Conservation (phyloP, 2,888 invertebrate genomes). For the Lasioglossum oenotherae region DNA sequence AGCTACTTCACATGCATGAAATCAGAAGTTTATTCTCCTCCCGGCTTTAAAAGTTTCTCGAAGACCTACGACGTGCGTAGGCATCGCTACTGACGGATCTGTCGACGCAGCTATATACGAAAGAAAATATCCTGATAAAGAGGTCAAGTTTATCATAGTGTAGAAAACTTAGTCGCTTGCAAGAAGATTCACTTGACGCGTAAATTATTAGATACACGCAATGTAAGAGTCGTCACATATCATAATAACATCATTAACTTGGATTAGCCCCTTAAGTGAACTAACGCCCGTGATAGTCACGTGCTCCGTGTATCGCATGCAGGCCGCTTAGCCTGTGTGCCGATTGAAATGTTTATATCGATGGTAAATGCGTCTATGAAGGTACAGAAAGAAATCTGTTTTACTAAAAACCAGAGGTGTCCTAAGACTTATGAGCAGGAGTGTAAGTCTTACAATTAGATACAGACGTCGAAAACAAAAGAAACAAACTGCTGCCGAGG, state of each 20-base stretch:
- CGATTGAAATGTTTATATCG: not conserved
- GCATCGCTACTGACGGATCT: not conserved
- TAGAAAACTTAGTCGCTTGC: not conserved
- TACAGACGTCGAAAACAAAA: too few species aligned
- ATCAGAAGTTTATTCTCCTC: constrained; percentile 19
- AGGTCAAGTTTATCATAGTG: not conserved
- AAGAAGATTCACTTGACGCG: not conserved
- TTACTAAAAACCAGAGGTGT: too few species aligned
- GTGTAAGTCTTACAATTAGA: too few species aligned
- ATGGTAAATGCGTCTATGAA: too few species aligned
- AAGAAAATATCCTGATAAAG: not conserved
- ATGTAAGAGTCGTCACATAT: not conserved
- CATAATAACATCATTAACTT: not conserved
- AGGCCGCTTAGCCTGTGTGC: too few species aligned
- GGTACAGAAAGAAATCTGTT: too few species aligned
- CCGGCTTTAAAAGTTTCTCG: not conserved
- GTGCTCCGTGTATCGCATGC: too few species aligned
- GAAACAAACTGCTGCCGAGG: too few species aligned
- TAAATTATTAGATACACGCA: not conserved
- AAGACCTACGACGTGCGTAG: not conserved
- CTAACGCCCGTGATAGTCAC: too few species aligned
- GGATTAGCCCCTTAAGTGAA: not conserved
- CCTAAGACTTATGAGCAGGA: too few species aligned
- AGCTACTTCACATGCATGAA: constrained; percentile 19
- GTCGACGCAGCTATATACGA: not conserved